phyloP scores from a whole-genome alignment of 2,888 invertebrate species.

The Elgonia sp. region DNA sequence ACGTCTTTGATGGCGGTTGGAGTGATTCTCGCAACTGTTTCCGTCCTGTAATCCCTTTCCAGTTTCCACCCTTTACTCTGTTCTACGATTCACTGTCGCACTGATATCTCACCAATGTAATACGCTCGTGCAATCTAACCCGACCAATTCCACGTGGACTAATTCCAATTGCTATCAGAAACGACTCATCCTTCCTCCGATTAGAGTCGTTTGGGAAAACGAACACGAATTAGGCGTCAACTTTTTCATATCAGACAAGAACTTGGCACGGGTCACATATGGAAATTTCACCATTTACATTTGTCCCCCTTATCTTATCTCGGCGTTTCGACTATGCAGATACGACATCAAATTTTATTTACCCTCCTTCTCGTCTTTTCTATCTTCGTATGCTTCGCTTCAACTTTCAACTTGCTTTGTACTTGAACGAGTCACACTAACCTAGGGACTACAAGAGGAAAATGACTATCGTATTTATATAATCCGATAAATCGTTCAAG shows the following conservation, averaged over 20 bases:
- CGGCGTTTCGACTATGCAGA: background rate
- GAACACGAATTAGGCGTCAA: constrained; percentile 73
- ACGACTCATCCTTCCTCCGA: constrained; percentile 59
- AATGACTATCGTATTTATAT: constrained; percentile 38
- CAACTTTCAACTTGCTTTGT: constrained; percentile 46
- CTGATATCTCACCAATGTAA: constrained; percentile 76
- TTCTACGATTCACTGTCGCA: constrained; percentile 73
- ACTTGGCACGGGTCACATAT: constrained; percentile 65
- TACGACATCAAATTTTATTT: constrained; percentile 50
- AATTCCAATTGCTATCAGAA: constrained; percentile 75
- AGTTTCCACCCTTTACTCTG: constrained; percentile 69
- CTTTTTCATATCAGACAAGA: constrained; percentile 71
- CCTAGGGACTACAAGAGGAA: background rate
- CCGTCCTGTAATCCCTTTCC: constrained; percentile 75
- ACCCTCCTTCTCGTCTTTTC: background rate
- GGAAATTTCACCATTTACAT: constrained; percentile 70
- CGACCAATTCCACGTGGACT: constrained; percentile 72
- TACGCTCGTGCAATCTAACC: constrained; percentile 73
- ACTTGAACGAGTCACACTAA: constrained; percentile 34
- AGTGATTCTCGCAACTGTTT: constrained; percentile 83
- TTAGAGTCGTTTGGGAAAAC: constrained; percentile 67
- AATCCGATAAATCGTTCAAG: constrained; percentile 36
- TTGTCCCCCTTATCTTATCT: constrained; percentile 61
- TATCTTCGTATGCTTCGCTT: background rate
- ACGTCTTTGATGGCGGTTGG: constrained; percentile 84